Evolutionary conservation across 2,888 invertebrate species (phyloP).

Genomic region (Mactromeris polynyma): DNA sequence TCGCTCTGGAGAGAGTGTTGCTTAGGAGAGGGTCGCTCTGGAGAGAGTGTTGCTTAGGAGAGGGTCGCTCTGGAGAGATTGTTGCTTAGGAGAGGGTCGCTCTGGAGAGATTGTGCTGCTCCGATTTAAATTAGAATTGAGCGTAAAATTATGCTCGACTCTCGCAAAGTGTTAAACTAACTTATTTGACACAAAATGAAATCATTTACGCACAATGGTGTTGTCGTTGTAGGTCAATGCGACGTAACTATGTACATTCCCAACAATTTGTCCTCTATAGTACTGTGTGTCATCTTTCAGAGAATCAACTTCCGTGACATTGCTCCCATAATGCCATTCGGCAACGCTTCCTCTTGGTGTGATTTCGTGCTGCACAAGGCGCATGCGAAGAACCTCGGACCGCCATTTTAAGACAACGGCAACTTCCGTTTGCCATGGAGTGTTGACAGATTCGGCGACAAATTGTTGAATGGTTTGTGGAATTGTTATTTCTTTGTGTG

Average conservation of each 20-base stretch:
- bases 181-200: too few relatives aligned
- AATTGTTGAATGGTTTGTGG: conserved; percentile 1
- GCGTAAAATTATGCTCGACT: too few relatives aligned
- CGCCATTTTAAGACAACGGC: conserved; percentile 53
- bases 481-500: conserved; percentile 25
- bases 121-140: too few relatives aligned
- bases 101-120: too few relatives aligned
- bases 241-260: conserved; percentile 86
- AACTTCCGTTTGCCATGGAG: not conserved
- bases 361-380: conserved; percentile 57
- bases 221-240: conserved; percentile 89
- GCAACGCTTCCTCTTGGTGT: conserved; percentile 50
- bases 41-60: too few relatives aligned
- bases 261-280: conserved; percentile 88
- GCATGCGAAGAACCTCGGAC: conserved; percentile 21
- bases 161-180: too few relatives aligned
- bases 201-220: conserved; percentile 86
- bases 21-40: too few relatives aligned
- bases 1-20: too few relatives aligned
- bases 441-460: not conserved
- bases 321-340: conserved; percentile 70
- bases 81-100: too few relatives aligned
- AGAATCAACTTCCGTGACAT: conserved; percentile 68
- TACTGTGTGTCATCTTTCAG: conserved; percentile 87
- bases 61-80: too few relatives aligned